Base-by-base conservation (phyloP, 2,797 vertebrate genomes). In the Onychomys torridus region DNA sequence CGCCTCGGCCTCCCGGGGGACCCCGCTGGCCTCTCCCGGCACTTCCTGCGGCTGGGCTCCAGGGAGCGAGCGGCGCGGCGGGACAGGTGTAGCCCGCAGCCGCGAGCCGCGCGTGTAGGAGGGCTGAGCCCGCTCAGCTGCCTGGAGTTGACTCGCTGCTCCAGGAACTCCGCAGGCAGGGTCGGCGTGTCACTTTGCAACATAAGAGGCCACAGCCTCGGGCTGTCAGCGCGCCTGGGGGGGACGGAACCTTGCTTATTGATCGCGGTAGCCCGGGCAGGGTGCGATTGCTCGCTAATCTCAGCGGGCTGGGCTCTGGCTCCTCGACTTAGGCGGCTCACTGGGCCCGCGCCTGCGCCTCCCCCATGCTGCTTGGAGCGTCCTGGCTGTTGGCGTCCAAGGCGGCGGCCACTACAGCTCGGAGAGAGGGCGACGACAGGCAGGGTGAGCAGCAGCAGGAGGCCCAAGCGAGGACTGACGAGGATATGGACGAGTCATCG, bases 401-500 rank as follows among this genome's bases (percentile, higher is more conserved):
- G 96, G 98, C 98, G 79, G 97, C 97, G 92, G 94, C 98, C 81
- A 91, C 97, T 78, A 92, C 97, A 73, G 97, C 98, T 71, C 97
- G 95, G 95, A 69, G 96, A 94, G 88, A 97, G 94, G 98, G 97
- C 93, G 97, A 98, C 94, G 96, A 97, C 95, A 69, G 97, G 95
- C 97, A 79, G 0, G 96, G 98, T 52, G 97, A 94, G 73, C 96
- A 94, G 93, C 91, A 96, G 97, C 95, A 91, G 96, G 93, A 59
- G 94, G 86, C 85, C 25, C 96, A 69, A 63, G 57, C 43, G 27
- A 97, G 63, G 34, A 63, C 63, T 5, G 96, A 67, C 81, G 97
- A 75, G 87, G 97, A 91, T 81, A 99, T 99, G 99, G 99, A 99
- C 98, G 99, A 99, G 98, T 99, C 99, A 89, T 99, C 99, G 96